Conservation (phyloP, 2,888 invertebrate genomes). For the Smittia aterrima region DNA sequence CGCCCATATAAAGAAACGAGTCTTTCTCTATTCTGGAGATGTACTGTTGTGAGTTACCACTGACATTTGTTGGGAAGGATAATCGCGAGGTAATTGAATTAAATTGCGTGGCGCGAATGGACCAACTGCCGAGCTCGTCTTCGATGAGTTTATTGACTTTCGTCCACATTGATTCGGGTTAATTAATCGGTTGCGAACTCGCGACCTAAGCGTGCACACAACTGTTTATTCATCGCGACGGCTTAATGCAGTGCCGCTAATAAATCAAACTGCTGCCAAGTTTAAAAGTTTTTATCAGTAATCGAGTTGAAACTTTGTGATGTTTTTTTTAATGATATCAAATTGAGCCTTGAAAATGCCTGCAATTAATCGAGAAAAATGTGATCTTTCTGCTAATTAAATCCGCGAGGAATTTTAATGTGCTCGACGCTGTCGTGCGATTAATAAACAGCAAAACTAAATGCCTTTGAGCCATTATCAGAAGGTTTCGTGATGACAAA, state of each 20-base stretch:
- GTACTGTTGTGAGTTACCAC: neutral
- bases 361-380: neutral
- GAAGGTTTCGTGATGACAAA: neutral
- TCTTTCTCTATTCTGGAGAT: neutral
- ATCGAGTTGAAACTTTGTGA: no score
- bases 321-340: neutral
- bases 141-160: neutral
- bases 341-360: neutral
- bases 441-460: neutral
- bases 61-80: constrained; percentile 17
- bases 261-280: neutral
- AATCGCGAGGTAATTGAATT: constrained; percentile 21
- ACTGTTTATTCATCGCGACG: neutral
- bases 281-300: neutral
- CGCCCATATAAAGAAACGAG: constrained; percentile 13
- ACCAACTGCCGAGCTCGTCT: neutral
- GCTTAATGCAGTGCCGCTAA: neutral
- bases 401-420: neutral
- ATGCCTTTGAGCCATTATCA: neutral
- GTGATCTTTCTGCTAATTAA: neutral
- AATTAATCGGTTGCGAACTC: constrained; percentile 11
- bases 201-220: neutral
- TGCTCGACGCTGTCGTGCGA: neutral
- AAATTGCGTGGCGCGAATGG: neutral
- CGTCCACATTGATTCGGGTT: neutral